Percentiles rank a stretch among this genome's conserved stretches.
phyloP scores from a whole-genome alignment of 1,140 invertebrate species.

The Camponotus floridanus region DNA sequence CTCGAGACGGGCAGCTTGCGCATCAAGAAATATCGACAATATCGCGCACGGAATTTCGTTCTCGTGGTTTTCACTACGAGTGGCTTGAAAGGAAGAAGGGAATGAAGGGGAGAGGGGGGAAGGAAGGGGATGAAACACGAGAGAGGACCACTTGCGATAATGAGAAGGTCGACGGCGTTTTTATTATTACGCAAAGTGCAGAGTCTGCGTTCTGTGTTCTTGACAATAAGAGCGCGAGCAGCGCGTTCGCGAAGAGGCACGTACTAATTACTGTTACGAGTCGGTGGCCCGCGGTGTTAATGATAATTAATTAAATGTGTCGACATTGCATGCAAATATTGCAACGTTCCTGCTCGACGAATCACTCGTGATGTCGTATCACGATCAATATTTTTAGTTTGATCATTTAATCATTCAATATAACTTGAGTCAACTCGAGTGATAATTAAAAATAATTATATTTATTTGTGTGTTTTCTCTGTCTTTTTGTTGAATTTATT shows the following conservation, averaged over 20 bases:
- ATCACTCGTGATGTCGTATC: neutral
- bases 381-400: neutral
- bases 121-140: neutral
- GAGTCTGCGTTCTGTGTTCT: conserved; percentile 4
- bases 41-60: conserved; percentile 13
- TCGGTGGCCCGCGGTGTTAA: conserved; percentile 17
- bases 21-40: neutral
- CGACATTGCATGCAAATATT: conserved; percentile 9
- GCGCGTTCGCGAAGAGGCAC: conserved; percentile 3
- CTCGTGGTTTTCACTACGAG: conserved; percentile 4
- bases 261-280: conserved; percentile 46
- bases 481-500: neutral
- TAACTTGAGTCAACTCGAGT: neutral
- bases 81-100: conserved; percentile 8
- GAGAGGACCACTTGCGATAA: conserved; percentile 50
- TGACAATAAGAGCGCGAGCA: conserved; percentile 22
- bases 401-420: neutral
- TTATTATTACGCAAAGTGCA: conserved; percentile 51
- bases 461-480: neutral
- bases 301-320: conserved; percentile 37
- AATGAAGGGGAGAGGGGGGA: no score
- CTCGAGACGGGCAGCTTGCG: neutral
- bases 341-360: neutral
- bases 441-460: neutral
- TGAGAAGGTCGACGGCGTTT: conserved; percentile 45